Base-by-base conservation (phyloP, 2,113 vertebrate species). In the Taxidea taxus region DNA sequence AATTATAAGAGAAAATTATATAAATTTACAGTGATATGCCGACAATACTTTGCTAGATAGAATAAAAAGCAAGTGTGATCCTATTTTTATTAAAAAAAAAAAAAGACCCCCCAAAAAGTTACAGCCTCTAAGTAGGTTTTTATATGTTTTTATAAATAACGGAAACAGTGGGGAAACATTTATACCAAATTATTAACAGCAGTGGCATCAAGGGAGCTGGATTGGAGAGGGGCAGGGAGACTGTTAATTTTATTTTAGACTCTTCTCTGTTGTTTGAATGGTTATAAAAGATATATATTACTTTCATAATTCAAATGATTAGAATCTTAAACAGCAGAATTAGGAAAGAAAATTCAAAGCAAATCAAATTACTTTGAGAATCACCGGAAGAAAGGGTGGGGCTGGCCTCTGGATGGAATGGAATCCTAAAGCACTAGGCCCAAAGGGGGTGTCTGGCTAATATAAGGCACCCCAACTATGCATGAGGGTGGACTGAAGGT, bases 211-310 rank as follows among this genome's bases (percentile, higher is more conserved):
- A 47, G 64, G 85, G n/a, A 86, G 23, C 25, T 58, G 47, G 37
- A 80, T 0, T 78, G 54, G 87, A 47, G 15, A 34, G 13, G 60
- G 62, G 31, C 13, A 5, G 64, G 68, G 27, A 64, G 62, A 29
- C 74, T 54, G n/a, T 81, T 78, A 49, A 72, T 78, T 94, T 95
- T 85, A 75, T 92, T 90, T 95, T 74, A 97, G 93, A 84, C 21
- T 34, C 21, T 83, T 86, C 51, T 92, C 72, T 91, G n/a, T 81
- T 58, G n/a, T 74, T 91, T 80, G 49, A 68, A 68, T 89, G 80
- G 34, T 87, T 91, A 92, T 54, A 49, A 54, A 96, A 94, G 80
- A 87, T 87, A 56, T 10, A n/a, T 37, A 81, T 70, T 62, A 88
- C 77, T 56, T 93, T 91, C 39, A 25, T 85, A 80, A 86, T 95